Base-by-base conservation (phyloP, 2,888 invertebrate species). In the Volucella zonaria region DNA sequence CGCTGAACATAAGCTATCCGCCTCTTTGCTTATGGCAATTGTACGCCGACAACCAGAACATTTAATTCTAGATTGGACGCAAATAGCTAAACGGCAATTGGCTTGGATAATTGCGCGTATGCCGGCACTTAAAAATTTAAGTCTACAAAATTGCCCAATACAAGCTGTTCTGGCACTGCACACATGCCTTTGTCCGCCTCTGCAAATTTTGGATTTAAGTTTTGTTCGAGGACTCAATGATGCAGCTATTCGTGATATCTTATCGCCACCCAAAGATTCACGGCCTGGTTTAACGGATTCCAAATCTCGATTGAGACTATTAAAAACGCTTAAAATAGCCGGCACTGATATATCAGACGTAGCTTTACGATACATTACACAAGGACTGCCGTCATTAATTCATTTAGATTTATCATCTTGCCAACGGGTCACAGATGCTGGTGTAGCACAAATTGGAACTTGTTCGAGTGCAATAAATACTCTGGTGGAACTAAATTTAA, bases 301-400 rank as follows among this genome's bases (percentile, higher is more conserved):
- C 47, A 95, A 95, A 87, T 95, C 95, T 14, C 94, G 96, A 8
- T 93, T 98, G 49, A 94, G 96, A 52, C 95, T 96, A 87, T 92
- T 98, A 42, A 94, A 94, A 86, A 95, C 94, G 71, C 92, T 98
- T 15, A 94, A 95, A 85, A 92, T 98, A 68, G 95, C 97, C 31
- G 98, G 98, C 11, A 97, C 97, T 0, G 97, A 97, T 88, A 94
- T 98, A 86, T 96, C 97, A 0, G 98, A 98, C 90, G 95, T 97
- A n/a, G 91, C 91, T 0, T 87, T 91, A 80, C 93, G 95, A 11
- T 95, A 95, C 88, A 94, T 95, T 8, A 95, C 95, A 0, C 95
- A 97, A 92, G 96, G 96, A 86, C 90, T 97, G 74, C 96, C 96
- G 0, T 94, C 94, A 88, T 93, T 98, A 70, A 93, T 94, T 75